Evolutionary conservation across 2,888 invertebrate species (phyloP).

Genomic region (Drosophila gaucha): DNA sequence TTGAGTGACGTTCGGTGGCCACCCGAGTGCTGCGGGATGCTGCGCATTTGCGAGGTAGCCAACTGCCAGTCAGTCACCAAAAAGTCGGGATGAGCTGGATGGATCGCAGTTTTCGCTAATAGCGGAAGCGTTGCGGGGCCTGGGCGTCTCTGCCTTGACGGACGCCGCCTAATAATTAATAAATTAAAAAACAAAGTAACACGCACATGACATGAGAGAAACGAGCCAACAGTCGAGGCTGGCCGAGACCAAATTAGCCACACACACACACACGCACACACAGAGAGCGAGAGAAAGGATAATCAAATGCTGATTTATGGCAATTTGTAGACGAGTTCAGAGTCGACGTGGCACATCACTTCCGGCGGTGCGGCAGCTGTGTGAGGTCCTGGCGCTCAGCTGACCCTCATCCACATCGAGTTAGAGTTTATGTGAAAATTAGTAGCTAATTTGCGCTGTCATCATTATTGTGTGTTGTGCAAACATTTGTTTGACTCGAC

Average conservation of each 20-base stretch:
- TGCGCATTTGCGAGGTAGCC: constrained; percentile 62
- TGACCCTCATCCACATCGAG: constrained; percentile 45
- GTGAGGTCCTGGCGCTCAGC: constrained; percentile 71
- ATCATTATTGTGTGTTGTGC: constrained; percentile 79
- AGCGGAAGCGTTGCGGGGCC: constrained; percentile 68
- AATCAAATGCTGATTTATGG: constrained; percentile 80
- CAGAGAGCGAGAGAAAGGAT: constrained; percentile 50
- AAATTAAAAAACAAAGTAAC: constrained; percentile 74
- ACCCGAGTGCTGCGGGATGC: constrained; percentile 62
- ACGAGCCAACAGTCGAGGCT: constrained; percentile 1
- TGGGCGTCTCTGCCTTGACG: constrained; percentile 20
- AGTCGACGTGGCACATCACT: constrained; percentile 38
- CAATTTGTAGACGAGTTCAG: constrained; percentile 55
- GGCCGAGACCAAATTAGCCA: constrained; percentile 14
- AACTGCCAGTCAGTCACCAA: constrained; percentile 52
- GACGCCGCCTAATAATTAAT: constrained; percentile 74
- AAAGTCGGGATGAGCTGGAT: constrained; percentile 20
- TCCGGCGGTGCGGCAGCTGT: constrained; percentile 73
- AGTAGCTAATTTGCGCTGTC: constrained; percentile 79
- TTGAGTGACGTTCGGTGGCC: constrained; percentile 76
- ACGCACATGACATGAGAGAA: constrained; percentile 62
- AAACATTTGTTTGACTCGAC: constrained; percentile 74
- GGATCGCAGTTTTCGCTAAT: constrained; percentile 60
- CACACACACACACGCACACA: constrained; percentile 5
- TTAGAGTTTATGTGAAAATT: constrained; percentile 65